These are phyloP conservation scores for Euzetes globulus DNA, from an alignment of 2,888 invertebrate species.

Conservation along the genomic window DNA sequence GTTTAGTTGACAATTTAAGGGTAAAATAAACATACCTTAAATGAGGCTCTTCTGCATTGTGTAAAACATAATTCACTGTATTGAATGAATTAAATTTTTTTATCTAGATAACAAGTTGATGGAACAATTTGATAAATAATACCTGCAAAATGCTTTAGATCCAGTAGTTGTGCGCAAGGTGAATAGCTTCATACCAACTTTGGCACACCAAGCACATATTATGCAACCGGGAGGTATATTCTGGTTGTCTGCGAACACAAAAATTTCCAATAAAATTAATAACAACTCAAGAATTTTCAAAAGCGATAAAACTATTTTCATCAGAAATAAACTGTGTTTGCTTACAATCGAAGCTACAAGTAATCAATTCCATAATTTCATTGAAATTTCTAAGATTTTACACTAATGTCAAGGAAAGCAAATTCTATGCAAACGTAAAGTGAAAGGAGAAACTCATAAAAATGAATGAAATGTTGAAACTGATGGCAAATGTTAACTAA, in stretches of 20 bases:
- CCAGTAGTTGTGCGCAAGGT: conserved; percentile 46
- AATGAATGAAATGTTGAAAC: too few relatives aligned
- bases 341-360: neutral
- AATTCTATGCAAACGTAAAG: too few relatives aligned
- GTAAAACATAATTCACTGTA: conserved; percentile 78
- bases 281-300: neutral
- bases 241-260: conserved; percentile 31
- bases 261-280: neutral
- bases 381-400: too few relatives aligned
- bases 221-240: conserved; percentile 42
- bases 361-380: neutral
- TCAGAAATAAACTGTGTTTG: neutral
- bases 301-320: too few relatives aligned
- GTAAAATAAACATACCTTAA: conserved; percentile 56
- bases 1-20: neutral
- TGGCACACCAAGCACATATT: conserved; percentile 49
- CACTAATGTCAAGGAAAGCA: too few relatives aligned
- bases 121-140: too few relatives aligned
- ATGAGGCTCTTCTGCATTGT: conserved; percentile 77
- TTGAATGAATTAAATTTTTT: too few relatives aligned
- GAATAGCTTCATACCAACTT: conserved; percentile 46
- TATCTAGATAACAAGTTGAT: too few relatives aligned
- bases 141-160: conserved; percentile 56
- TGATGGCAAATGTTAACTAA: too few relatives aligned
- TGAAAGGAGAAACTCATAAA: too few relatives aligned